A percentile compares a stretch with the other conserved stretches of the same genome.
phyloP scores from a whole-genome alignment of 2,797 vertebrate genomes.

The Buphagus erythrorhynchus region DNA sequence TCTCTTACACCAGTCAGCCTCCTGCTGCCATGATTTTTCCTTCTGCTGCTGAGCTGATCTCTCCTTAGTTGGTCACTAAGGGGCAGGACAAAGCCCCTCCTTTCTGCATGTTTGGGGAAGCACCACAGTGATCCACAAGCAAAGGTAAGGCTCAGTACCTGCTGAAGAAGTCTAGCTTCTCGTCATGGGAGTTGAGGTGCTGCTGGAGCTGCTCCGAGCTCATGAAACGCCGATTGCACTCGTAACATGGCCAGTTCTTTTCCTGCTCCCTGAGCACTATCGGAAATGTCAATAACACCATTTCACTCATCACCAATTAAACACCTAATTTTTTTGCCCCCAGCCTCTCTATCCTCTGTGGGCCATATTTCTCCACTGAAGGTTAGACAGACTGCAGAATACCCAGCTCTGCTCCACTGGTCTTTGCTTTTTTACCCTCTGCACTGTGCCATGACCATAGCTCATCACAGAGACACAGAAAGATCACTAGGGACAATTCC shows the following conservation, averaged over 20 bases:
- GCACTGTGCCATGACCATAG: background rate
- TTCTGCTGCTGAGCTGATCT: background rate
- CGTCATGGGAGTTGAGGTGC: slow-evolving; percentile 96
- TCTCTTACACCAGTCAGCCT: background rate
- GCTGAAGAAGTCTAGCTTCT: slow-evolving; percentile 91
- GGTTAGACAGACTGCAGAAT: background rate
- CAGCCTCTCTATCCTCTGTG: background rate
- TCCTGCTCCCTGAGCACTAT: slow-evolving; percentile 94
- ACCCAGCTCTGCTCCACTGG: background rate
- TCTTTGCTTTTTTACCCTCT: background rate
- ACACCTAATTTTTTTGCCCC: background rate
- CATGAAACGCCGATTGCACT: slow-evolving; percentile 95
- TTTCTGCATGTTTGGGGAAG: background rate
- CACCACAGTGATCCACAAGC: background rate
- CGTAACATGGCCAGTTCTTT: slow-evolving; percentile 98
- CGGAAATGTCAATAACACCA: background rate
- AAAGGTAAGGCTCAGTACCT: slow-evolving; percentile 77
- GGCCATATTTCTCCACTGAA: background rate
- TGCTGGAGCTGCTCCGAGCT: slow-evolving; percentile 97
- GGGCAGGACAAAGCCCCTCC: background rate
- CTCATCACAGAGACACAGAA: background rate
- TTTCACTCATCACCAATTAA: background rate
- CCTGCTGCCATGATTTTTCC: background rate
- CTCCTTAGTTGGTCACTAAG: background rate
- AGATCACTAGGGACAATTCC: background rate